Evolutionary conservation across 2,888 invertebrate genomes (phyloP).

Genomic region (Eupeodes luniger): DNA sequence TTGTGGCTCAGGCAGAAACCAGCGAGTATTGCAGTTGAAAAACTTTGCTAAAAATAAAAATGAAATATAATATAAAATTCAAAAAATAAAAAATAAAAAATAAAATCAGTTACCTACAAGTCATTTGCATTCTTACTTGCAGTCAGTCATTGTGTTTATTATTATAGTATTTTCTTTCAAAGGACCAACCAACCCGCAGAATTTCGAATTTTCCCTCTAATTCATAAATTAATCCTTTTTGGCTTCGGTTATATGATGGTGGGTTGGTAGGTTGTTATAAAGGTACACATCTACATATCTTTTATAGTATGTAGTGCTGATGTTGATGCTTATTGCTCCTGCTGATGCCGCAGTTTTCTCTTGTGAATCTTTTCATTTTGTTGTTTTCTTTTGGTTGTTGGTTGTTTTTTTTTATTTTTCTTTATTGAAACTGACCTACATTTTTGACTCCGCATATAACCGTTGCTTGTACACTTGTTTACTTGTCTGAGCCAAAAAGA

Average conservation of each 20-base stretch:
- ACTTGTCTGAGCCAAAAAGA: conserved; percentile 25
- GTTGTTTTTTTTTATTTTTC: conserved; percentile 11
- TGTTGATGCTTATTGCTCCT: conserved; percentile 8
- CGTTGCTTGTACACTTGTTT: conserved; percentile 39
- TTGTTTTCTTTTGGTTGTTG: conserved; percentile 24
- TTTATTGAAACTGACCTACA: conserved; percentile 55
- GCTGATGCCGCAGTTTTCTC: conserved; percentile 37
- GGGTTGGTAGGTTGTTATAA: neutral
- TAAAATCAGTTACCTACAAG: conserved; percentile 26
- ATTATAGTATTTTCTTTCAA: conserved; percentile 11
- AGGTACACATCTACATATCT: neutral
- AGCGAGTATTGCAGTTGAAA: conserved; percentile 1
- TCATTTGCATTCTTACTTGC: conserved; percentile 63
- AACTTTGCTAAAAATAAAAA: neutral
- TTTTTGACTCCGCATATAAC: conserved; percentile 53
- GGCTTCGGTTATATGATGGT: conserved; percentile 1
- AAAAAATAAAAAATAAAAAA: neutral
- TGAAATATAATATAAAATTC: neutral
- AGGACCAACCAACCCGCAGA: conserved; percentile 38
- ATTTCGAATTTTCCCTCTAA: conserved; percentile 42
- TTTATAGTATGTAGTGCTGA: neutral
- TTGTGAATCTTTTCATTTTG: conserved; percentile 20
- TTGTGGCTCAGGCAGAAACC: conserved; percentile 5
- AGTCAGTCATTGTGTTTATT: conserved; percentile 41
- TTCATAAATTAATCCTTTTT: conserved; percentile 56